These are phyloP conservation scores for Iguana delicatissima DNA, from an alignment of 2,797 vertebrate species.

Conservation along the genomic window DNA sequence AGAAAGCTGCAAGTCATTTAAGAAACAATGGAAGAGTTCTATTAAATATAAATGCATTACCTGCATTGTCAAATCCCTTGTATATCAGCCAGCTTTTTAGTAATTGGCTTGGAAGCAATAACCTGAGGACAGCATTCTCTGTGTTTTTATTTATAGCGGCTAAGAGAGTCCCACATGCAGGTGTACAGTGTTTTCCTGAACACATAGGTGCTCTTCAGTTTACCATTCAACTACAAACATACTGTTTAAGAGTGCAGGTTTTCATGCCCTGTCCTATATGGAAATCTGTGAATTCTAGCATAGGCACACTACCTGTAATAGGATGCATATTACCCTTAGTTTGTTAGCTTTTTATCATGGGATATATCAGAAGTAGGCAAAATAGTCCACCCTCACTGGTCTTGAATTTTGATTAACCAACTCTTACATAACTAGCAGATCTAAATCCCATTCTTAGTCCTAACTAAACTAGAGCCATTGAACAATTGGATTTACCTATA, in stretches of 20 bases:
- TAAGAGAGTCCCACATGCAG: background rate
- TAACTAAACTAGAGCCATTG: no score
- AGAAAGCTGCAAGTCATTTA: background rate
- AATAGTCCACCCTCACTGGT: background rate
- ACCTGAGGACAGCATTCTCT: background rate
- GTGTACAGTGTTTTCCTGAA: background rate
- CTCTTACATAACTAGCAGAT: background rate
- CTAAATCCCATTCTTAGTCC: no score
- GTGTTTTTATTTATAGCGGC: background rate
- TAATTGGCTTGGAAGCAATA: background rate
- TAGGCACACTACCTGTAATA: background rate
- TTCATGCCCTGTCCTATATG: background rate
- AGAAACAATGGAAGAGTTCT: background rate
- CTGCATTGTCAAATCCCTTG: background rate
- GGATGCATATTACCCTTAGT: background rate
- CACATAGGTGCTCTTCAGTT: background rate
- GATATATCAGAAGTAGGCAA: background rate
- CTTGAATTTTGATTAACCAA: background rate
- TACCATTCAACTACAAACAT: background rate
- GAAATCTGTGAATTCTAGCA: background rate
- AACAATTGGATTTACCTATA: no score
- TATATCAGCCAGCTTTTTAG: background rate
- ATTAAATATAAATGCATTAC: background rate
- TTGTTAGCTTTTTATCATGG: background rate
- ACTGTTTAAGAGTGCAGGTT: background rate